Evolutionary conservation across 2,113 vertebrate genomes (phyloP).

Genomic region (Solenodon paradoxus): DNA sequence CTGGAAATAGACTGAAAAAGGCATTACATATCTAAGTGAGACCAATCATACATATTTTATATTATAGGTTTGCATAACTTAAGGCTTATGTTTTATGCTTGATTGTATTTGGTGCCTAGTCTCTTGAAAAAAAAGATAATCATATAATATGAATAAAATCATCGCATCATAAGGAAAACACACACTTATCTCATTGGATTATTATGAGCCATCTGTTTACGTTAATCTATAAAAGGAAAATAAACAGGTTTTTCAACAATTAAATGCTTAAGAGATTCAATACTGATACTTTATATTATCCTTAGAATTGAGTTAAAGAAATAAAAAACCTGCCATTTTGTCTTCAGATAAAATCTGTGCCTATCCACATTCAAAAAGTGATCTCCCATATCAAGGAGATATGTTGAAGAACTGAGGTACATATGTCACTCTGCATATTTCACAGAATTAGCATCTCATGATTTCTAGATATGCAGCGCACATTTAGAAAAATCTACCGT

Average conservation of each 20-base stretch:
- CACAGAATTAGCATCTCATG: background rate
- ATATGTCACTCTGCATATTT: rapidly evolving
- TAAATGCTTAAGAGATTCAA: background rate
- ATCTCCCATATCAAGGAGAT: background rate
- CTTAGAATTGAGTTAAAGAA: background rate
- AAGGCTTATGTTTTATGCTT: background rate
- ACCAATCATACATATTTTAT: background rate
- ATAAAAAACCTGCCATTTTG: background rate
- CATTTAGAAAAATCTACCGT: background rate
- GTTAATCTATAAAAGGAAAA: slow-evolving; percentile 21
- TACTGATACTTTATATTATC: background rate
- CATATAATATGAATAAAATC: background rate
- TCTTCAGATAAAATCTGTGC: background rate
- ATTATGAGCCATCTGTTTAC: slow-evolving; percentile 14
- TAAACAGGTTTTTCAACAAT: slow-evolving; percentile 8
- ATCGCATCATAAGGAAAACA: background rate
- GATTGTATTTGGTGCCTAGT: background rate
- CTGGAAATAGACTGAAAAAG: background rate
- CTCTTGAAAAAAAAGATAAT: slow-evolving; percentile 35
- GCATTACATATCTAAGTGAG: background rate
- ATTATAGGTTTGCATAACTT: slow-evolving; percentile 12
- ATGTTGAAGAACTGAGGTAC: background rate
- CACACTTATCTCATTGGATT: background rate
- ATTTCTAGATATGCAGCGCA: background rate
- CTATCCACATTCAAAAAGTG: background rate